Base-by-base conservation (phyloP, 2,113 vertebrate genomes). In the Ceratotherium simum region DNA sequence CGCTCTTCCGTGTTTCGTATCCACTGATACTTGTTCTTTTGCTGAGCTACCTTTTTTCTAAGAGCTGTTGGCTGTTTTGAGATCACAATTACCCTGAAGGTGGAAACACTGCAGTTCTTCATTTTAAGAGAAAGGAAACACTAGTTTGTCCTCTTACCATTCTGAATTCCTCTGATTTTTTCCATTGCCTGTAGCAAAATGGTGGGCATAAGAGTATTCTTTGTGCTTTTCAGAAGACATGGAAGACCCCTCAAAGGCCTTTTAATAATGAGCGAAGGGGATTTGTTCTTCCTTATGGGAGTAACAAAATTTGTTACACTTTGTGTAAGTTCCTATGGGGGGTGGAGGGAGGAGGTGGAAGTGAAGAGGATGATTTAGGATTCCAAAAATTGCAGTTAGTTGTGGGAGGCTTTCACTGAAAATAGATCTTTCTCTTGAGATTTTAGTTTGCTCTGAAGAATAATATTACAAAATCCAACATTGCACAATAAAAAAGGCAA, bases 401-500 rank as follows among this genome's bases (percentile, higher is more conserved):
- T 98, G 94, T 96, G 96, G 98, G 87, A 18, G 75, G 92, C 94
- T 97, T 95, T 91, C 97, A 94, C 95, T 64, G 82, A 97, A 97
- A 97, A 97, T 97, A 78, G 91, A 98, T 94, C 94, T 87, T 91
- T 94, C 98, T 98, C 98, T 96, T 23, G 97, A 98, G 98, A 98
- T 70, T 46, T 97, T 27, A 90, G 82, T 93, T 94, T 97, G 81
- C 98, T 98, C 97, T 98, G 96, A 98, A 98, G 97, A 98, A 96
- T 64, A 92, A 86, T 97, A 96, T 98, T 98, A 98, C 98, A 98
- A 98, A 99, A 98, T 92, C 91, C 88, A 81, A 69, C 94, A 94
- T 98, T 99, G 90, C 97, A 97, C 96, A 98, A 98, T 96, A 92
- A 94, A 97, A 95, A 75, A 98, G 98, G 98, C 97, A 98, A 98